Conservation (phyloP, 2,888 invertebrate species). For the Synanthedon andrenaeformis region DNA sequence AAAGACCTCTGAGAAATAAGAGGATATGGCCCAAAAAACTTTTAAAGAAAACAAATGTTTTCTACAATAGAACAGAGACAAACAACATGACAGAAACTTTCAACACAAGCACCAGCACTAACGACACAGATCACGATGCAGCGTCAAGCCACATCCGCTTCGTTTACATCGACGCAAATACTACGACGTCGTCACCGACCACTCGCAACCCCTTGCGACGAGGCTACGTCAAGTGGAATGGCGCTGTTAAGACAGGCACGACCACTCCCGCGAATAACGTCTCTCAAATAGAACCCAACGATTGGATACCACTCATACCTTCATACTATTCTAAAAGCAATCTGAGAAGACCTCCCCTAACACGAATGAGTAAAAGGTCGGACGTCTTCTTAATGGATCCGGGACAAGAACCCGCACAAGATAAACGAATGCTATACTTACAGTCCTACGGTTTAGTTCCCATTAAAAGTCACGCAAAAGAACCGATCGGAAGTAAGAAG, state of each 20-base stretch:
- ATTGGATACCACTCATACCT: constrained; percentile 61
- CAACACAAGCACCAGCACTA: constrained; percentile 21
- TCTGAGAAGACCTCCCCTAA: constrained; percentile 18
- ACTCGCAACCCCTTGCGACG: constrained; percentile 28
- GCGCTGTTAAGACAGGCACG: constrained; percentile 38
- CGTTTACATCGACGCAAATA: constrained; percentile 23
- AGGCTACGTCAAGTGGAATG: constrained; percentile 45
- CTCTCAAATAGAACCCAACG: constrained; percentile 36
- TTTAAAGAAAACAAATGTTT: constrained; percentile 30
- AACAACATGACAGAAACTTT: constrained; percentile 19
- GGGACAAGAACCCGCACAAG: constrained; percentile 13
- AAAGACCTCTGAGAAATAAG: constrained; percentile 46
- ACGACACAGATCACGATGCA: constrained; percentile 27
- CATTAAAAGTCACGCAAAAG: constrained; percentile 10
- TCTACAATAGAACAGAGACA: constrained; percentile 17
- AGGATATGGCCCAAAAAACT: constrained; percentile 60
- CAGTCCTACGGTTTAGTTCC: constrained; percentile 50
- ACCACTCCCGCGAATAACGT: constrained; percentile 21
- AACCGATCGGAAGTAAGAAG: constrained; percentile 31
- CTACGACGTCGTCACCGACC: constrained; percentile 18
- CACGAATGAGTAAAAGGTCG: constrained; percentile 34
- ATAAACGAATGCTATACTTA: constrained; percentile 38
- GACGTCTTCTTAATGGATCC: constrained; percentile 17
- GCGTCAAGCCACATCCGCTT: constrained; percentile 31
- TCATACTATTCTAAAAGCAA: constrained; percentile 36